Evolutionary conservation across 2,113 vertebrate genomes (phyloP), one percentile per base, ranked within the genome.

Genomic region (Phrynosoma platyrhinos): DNA sequence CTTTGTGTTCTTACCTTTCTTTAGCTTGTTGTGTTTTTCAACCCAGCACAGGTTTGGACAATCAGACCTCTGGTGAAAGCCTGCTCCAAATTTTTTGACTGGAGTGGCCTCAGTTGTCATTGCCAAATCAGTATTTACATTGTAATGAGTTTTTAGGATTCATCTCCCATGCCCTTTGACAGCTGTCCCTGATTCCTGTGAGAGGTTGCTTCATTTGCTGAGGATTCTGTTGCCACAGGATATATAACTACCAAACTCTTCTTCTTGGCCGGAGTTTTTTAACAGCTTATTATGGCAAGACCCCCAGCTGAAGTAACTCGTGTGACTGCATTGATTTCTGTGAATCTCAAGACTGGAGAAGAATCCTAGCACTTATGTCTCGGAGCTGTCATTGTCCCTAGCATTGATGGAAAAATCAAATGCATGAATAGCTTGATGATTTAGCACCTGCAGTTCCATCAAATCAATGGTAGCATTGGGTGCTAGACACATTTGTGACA

Each of bases 401-500:
- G 12, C 21, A 64, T 52, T 66, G 20, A 68, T 82, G 84, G 20
- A 55, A 84, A 71, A 52, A 40, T 25, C 2, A 18, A 58, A 47
- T 72, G 16, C 40, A 36, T 68, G 78, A 2, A 74, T 72, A 79
- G 71, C 55, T 71, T 64, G 69, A 53, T 0, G 53, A 32, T 64
- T 79, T 30, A n/a, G 87, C 71, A 75, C 71, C 2, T 1, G 47
- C 21, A 2, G 40, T 79, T 88, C n/a, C 42, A 32, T 55, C 42
- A 69, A 64, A 75, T 66, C 79, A 32, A 23, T 75, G 36, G 12
- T 72, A 76, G 55, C n/a, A n/a, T 55, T 75, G 36, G 18, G 82
- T 0, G 1, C 53, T 1, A 1, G 27, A 14, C 18, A 80, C 47
- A 30, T 27, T 12, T 32, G 16, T 0, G 21, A 20, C 58, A 68